phyloP scores from a whole-genome alignment of 2,888 invertebrate species.

The Hirtodrosophila duncani region DNA sequence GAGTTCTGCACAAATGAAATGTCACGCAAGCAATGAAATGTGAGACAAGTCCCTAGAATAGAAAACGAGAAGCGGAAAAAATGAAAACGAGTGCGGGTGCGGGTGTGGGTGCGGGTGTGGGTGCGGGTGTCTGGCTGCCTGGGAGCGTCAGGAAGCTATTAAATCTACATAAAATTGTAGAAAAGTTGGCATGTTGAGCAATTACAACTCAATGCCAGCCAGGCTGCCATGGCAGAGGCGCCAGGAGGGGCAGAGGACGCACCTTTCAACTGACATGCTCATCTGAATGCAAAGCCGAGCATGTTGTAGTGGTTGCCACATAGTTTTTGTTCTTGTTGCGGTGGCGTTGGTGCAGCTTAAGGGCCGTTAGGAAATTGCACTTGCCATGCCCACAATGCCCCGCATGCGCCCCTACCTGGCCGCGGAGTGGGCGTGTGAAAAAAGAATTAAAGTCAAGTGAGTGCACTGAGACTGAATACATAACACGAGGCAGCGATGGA shows the following conservation, averaged over 20 bases:
- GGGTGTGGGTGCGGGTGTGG: neutral
- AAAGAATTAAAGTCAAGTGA: constrained; percentile 73
- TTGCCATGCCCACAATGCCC: constrained; percentile 25
- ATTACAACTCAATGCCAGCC: constrained; percentile 56
- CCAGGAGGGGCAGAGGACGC: constrained; percentile 26
- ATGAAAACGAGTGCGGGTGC: neutral
- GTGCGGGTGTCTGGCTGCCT: constrained; percentile 28
- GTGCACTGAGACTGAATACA: constrained; percentile 74
- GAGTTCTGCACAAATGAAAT: constrained; percentile 50
- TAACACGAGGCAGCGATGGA: constrained; percentile 42
- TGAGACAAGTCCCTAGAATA: too few species aligned
- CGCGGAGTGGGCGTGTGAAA: constrained; percentile 66
- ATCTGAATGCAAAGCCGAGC: constrained; percentile 59
- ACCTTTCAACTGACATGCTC: constrained; percentile 68
- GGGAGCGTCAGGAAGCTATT: constrained; percentile 64
- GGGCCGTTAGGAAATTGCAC: constrained; percentile 70
- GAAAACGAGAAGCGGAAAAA: constrained; percentile 23
- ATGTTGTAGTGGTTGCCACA: constrained; percentile 33
- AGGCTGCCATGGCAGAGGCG: neutral
- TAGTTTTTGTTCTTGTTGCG: constrained; percentile 14
- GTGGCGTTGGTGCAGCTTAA: constrained; percentile 51
- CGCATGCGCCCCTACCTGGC: neutral
- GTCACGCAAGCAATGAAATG: constrained; percentile 67
- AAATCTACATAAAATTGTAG: constrained; percentile 70
- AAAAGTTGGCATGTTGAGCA: constrained; percentile 71